Base-by-base conservation (phyloP, 1,140 invertebrate genomes). In the Yoshiicerus persimilis region DNA sequence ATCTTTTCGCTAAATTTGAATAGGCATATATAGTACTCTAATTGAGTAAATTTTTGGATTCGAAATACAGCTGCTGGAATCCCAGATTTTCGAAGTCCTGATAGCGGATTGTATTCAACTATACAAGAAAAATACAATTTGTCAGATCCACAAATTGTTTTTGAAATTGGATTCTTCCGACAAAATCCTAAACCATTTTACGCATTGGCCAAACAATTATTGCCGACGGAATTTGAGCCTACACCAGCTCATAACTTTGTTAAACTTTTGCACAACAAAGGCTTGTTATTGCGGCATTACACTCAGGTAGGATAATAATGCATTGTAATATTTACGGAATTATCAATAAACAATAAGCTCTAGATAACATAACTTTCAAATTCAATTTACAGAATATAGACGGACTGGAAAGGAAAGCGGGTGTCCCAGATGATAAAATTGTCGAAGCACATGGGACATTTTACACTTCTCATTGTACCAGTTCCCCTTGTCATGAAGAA, bases 371-470 rank as follows among this genome's bases (percentile, higher is more conserved):
- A 20, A 3, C 1, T 88, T 84, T 6, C 83, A 83, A 77, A 20
- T 3, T 16, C 20, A 47, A 47, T 89, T 89, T 88, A 20, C 95
- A 99, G 93, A 99, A 99, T 93, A 98, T 99, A 91, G 98, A 99
- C 92, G 97, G 96, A 0, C 92, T 99, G 84, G 98, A 99, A 93
- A 93, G 96, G 91, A 93, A 96, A 5, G 96, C 97, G 85, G 97
- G 97, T n/a, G 93, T 99, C 86, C 95, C 96, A 2, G 95, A 94
- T 20, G 96, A 97, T 0, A 97, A 97, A 93, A 92, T 99, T 75
- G 96, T 99, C 1, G 98, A 99, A 92, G 97, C 98, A 34, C 98
- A 99, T 93, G 98, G 98, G 8, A 97, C 97, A 23, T 99, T 99
- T 92, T 94, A 96, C 91, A 96, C 95, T 0, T 96, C 96, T 36